Evolutionary conservation across 92 coral and sea anemone species (phyloP).

Genomic region (Porites lobata): DNA sequence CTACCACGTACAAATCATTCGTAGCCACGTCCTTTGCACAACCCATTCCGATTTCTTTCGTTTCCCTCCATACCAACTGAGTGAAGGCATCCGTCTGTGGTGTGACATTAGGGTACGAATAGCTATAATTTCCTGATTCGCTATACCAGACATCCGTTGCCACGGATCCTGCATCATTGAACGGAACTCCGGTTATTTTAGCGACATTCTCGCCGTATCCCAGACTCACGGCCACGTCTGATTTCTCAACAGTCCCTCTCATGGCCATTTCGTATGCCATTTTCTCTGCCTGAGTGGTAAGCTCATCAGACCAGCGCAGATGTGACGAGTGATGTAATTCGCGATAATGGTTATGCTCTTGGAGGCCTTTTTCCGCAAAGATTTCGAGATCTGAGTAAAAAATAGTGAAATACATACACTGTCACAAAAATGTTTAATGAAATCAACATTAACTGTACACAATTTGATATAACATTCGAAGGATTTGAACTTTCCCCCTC

Average conservation of each 20-base stretch:
- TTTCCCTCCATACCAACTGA: slow-evolving; percentile 89
- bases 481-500: too few species aligned
- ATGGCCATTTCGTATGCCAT: slow-evolving; percentile 97
- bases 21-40: slow-evolving; percentile 95
- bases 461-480: too few species aligned
- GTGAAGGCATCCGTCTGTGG: slow-evolving; percentile 92
- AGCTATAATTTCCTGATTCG: slow-evolving; percentile 88
- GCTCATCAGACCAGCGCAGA: slow-evolving; percentile 94
- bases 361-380: slow-evolving; percentile 94
- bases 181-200: slow-evolving; percentile 81
- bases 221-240: slow-evolving; percentile 65
- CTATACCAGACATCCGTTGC: slow-evolving; percentile 95
- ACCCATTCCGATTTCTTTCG: slow-evolving; percentile 93
- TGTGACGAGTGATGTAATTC: slow-evolving; percentile 78
- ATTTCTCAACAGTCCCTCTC: slow-evolving; percentile 86
- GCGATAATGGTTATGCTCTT: slow-evolving; percentile 89
- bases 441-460: too few species aligned
- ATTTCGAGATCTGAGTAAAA: slow-evolving; percentile 81
- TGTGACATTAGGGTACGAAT: slow-evolving; percentile 89
- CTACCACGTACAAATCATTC: slow-evolving; percentile 94
- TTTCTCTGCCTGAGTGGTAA: slow-evolving; percentile 95
- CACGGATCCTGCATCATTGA: slow-evolving; percentile 93
- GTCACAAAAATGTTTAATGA: too few species aligned
- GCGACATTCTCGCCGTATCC: slow-evolving; percentile 96
- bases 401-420: background rate